Conservation (phyloP, 30 jellyfish, hydroid and myxozoan species). For the Aurelia aurita region DNA sequence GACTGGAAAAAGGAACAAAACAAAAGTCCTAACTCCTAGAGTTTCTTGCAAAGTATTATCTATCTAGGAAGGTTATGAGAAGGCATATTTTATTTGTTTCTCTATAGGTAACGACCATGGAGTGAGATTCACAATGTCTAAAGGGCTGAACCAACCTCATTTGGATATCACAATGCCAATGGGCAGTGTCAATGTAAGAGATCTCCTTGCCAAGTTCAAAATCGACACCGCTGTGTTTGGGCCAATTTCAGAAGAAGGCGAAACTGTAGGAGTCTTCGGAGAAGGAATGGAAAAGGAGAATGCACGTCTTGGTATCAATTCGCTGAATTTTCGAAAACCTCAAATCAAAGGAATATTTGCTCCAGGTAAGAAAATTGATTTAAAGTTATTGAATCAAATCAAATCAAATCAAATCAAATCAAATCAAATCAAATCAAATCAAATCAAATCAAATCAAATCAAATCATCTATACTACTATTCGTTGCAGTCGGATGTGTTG, state of each 20-base stretch:
- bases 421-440: too few species aligned
- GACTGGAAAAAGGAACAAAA: too few species aligned
- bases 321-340: not conserved
- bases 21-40: too few species aligned
- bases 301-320: not conserved
- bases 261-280: not conserved
- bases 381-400: too few species aligned
- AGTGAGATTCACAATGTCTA: not conserved
- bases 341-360: constrained; percentile 14
- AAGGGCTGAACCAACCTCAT: not conserved
- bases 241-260: not conserved
- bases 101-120: constrained; percentile 6
- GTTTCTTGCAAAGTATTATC: too few species aligned
- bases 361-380: not conserved
- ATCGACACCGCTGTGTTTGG: not conserved
- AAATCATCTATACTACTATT: too few species aligned
- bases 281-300: constrained; percentile 19
- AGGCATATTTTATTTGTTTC: too few species aligned
- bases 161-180: constrained; percentile 8
- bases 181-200: constrained; percentile 15
- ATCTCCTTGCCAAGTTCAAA: constrained; percentile 30
- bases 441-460: too few species aligned
- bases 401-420: too few species aligned
- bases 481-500: too few species aligned
- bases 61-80: too few species aligned